phyloP scores from a whole-genome alignment of 2,797 vertebrate species.

The Xenopus petersii region DNA sequence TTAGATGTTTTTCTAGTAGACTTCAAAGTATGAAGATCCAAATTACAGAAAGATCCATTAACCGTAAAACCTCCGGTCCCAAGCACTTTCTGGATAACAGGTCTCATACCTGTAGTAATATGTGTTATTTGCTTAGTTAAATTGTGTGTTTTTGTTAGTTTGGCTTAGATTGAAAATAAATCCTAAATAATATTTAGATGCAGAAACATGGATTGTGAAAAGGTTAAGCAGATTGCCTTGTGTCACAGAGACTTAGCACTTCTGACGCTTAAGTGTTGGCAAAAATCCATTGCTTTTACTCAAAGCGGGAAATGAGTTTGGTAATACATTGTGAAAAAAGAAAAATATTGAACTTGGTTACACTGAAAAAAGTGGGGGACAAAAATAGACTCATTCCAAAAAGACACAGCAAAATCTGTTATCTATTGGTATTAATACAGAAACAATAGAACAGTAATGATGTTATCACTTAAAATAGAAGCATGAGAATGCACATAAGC shows the following conservation, averaged over 20 bases:
- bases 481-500: background rate
- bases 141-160: too few relatives aligned
- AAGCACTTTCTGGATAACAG: too few relatives aligned
- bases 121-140: too few relatives aligned
- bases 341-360: slow-evolving; percentile 13
- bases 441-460: slow-evolving; percentile 23
- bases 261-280: background rate
- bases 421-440: background rate
- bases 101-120: too few relatives aligned
- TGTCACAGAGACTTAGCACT: background rate
- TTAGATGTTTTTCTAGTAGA: too few relatives aligned
- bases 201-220: too few relatives aligned
- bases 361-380: background rate
- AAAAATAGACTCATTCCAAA: slow-evolving; percentile 19
- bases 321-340: slow-evolving; percentile 17
- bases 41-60: too few relatives aligned
- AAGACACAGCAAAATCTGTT: slow-evolving; percentile 7
- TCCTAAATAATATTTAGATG: too few relatives aligned
- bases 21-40: too few relatives aligned
- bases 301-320: slow-evolving; percentile 15
- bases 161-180: too few relatives aligned
- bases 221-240: background rate
- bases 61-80: too few relatives aligned
- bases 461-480: slow-evolving; percentile 20
- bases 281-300: slow-evolving; percentile 5